Conservation (phyloP, 2,113 vertebrate species). For the Ceyx cyanopectus region DNA sequence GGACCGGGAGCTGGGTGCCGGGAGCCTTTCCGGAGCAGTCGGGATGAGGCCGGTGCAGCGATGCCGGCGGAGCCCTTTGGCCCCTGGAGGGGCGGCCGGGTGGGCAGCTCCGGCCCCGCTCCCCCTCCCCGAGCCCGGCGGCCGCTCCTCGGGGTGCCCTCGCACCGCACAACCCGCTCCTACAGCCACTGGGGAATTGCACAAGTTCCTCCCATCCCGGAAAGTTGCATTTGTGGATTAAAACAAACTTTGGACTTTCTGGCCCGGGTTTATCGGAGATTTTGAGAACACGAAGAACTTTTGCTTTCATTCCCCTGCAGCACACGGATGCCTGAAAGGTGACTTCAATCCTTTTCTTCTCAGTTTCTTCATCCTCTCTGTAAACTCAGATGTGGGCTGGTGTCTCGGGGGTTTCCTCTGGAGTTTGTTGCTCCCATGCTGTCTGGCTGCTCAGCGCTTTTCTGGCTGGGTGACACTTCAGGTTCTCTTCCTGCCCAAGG, state of each 20-base stretch:
- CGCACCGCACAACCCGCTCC: not conserved
- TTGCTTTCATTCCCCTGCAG: not conserved
- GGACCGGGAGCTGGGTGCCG: not conserved
- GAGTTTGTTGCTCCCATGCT: not conserved
- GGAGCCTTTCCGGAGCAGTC: not conserved
- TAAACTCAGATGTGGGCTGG: not conserved
- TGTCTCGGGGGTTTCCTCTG: not conserved
- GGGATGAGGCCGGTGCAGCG: not conserved
- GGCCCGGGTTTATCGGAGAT: conserved; percentile 18
- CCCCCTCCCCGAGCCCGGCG: not conserved
- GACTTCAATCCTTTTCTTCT: not conserved
- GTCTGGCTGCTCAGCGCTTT: not conserved
- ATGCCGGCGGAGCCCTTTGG: not conserved
- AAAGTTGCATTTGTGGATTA: not conserved
- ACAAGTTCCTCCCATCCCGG: not conserved
- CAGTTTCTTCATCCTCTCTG: not conserved
- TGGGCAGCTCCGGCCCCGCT: not conserved
- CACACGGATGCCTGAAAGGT: not conserved
- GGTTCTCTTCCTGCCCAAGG: conserved; percentile 49
- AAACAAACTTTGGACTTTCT: conserved; percentile 34
- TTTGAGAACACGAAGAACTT: not conserved
- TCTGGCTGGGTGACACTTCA: conserved; percentile 26
- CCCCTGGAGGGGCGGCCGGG: not conserved
- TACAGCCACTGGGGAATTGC: not conserved
- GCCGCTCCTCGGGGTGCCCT: not conserved